Evolutionary conservation across 2,113 vertebrate genomes (phyloP).

Genomic region (Epinephelus lanceolatus): DNA sequence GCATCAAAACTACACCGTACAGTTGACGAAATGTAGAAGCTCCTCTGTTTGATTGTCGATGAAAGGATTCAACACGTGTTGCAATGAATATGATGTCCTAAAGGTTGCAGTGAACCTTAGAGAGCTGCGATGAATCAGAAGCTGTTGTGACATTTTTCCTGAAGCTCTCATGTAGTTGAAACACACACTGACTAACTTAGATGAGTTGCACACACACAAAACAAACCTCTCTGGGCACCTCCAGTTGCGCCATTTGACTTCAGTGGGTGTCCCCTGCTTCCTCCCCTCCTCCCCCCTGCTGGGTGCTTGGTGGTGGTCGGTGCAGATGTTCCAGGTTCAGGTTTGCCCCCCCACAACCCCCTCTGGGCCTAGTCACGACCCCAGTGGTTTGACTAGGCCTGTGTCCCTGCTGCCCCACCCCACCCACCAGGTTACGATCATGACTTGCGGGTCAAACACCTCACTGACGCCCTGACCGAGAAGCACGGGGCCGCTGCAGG

Average conservation of each 20-base stretch:
- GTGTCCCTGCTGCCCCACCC: conserved; percentile 61
- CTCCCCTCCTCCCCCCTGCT: conserved; percentile 49
- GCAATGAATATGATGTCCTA: too few relatives aligned
- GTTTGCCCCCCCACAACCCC: conserved; percentile 24
- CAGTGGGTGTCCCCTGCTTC: conserved; percentile 43
- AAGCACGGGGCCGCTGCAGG: conserved; percentile 91
- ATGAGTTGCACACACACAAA: background rate
- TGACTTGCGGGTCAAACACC: conserved; percentile 93
- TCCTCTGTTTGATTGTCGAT: too few relatives aligned
- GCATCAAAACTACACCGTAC: too few relatives aligned
- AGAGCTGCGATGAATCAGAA: conserved; percentile 1
- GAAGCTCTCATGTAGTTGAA: conserved; percentile 25
- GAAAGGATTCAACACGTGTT: too few relatives aligned
- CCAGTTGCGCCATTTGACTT: background rate
- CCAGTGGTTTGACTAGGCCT: conserved; percentile 75
- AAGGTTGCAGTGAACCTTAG: background rate
- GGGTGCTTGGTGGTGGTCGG: conserved; percentile 84
- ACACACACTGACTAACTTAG: conserved; percentile 51
- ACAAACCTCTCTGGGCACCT: background rate
- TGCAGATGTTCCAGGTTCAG: conserved; percentile 77
- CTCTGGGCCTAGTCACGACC: conserved; percentile 73
- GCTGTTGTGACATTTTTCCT: conserved; percentile 63
- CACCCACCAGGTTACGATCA: conserved; percentile 93
- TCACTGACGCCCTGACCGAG: conserved; percentile 91
- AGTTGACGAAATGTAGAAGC: too few relatives aligned